phyloP scores from a whole-genome alignment of 1,140 invertebrate species.

The Drosophila asahinai region DNA sequence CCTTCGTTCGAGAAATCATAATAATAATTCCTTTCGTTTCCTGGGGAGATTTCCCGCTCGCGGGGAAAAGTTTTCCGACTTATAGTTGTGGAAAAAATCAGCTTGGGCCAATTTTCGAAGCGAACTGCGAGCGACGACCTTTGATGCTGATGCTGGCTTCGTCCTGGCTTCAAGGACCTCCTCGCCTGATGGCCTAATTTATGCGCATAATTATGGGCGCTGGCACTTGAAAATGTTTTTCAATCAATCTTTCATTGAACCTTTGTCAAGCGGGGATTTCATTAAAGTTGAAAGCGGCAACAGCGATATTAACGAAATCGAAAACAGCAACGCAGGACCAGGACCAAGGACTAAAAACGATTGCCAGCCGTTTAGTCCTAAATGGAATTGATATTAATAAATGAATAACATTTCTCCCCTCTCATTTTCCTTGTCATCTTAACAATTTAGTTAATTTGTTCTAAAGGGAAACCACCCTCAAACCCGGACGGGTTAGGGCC shows the following conservation, averaged over 20 bases:
- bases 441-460: slow-evolving; percentile 35
- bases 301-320: slow-evolving; percentile 14
- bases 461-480: slow-evolving; percentile 22
- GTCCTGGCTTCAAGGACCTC: slow-evolving; percentile 20
- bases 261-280: slow-evolving; percentile 76
- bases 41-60: background rate
- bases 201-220: slow-evolving; percentile 73
- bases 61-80: slow-evolving; percentile 15
- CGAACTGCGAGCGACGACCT: slow-evolving; percentile 16
- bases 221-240: slow-evolving; percentile 71
- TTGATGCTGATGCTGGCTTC: slow-evolving; percentile 17
- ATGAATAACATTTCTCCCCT: slow-evolving; percentile 56
- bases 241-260: slow-evolving; percentile 80
- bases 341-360: slow-evolving; percentile 22
- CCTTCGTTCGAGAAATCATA: background rate
- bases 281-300: slow-evolving; percentile 69
- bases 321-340: background rate
- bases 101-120: background rate
- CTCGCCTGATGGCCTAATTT: slow-evolving; percentile 63
- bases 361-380: slow-evolving; percentile 56
- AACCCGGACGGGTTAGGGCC: background rate
- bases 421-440: slow-evolving; percentile 9
- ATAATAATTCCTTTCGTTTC: slow-evolving; percentile 28
- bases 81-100: slow-evolving; percentile 23
- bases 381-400: slow-evolving; percentile 74